Evolutionary conservation across 2,797 vertebrate species (phyloP), one percentile per base, ranked within the genome.

Genomic region (Phalanger gymnotis): DNA sequence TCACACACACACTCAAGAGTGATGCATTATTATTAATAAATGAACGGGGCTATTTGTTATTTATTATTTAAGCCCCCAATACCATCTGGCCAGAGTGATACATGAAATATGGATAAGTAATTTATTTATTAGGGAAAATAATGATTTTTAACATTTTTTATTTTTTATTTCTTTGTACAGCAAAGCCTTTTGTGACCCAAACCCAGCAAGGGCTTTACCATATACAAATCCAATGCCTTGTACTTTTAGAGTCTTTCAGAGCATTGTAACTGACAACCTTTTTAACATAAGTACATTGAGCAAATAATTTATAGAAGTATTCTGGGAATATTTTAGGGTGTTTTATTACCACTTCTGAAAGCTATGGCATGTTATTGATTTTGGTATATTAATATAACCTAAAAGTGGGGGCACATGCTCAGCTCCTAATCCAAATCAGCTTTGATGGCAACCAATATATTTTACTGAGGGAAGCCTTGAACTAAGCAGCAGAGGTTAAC

Each of bases 91-190:
- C 97, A 98, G 98, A 99, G 98, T 98, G 98, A 99, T 99, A 98
- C 98, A 98, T 98, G 99, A 99, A 99, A 98, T 99, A 99, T 98
- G 98, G 98, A 98, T 98, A 98, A 98, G 98, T 99, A 98, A 99
- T 99, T 99, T 99, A 99, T 99, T 99, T 99, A 99, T 99, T 99
- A 99, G 98, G 97, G 93, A 98, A 99, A 99, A 99, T 99, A 99
- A 99, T 98, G 98, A 99, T 99, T 99, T 98, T 97, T 47, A 81
- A 47, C 40, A 81, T 81, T 81, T 81, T 91, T 81, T 73, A 34
- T 5, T 66, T 66, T 66, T 66, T 54, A 47, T 40, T 87, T 31
- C 7, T 0, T 25, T 95, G 96, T 96, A 0, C 96, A 98, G 96
- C 96, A 96, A 97, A 98, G 98, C 97, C 98, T 97, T 97, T 96